Base-by-base conservation (phyloP, 2,113 vertebrate genomes). In the Coracopsis vasa region DNA sequence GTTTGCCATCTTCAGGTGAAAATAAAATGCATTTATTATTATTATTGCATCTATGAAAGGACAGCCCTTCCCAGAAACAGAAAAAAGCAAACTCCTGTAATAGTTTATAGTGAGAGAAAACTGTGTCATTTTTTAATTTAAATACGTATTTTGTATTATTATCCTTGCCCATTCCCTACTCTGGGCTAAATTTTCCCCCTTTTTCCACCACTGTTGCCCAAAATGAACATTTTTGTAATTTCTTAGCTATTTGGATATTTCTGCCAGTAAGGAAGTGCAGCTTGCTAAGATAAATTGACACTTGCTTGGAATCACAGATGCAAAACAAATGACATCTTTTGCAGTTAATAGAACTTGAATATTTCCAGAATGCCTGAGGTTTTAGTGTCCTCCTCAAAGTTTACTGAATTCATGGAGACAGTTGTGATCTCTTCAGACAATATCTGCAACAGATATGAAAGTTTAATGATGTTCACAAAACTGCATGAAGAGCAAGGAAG, bases 181-280 rank as follows among this genome's bases (percentile, higher is more conserved):
- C 20, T 85, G 7, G 12, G 20, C 6, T 61, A 74, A 45, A 53
- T 86, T 60, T 73, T 3, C 8, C 4, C 7, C 10, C 10, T 53
- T 6, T 4, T 45, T 44, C 20, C 39, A 47, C 16, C 13, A 25
- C 9, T 35, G 3, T 16, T 3, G 1, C 2, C 0, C 31, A 33
- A 20, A 54, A 54, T 54, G 53, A 33, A 12, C 7, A 13, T 29
- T 65, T 82, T 65, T 82, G 39, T 42, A 74, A 33, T 79, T 56
- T 15, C 27, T 35, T 56, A 71, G n/a, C 50, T 86, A 48, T 74
- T 65, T 42, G 35, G 41, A 37, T 69, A 56, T 80, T 79, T 88
- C 56, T 82, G 16, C 21, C 7, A 86, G 54, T 66, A 91, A 74
- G 51, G 64, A 88, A 72, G 7, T 6, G 31, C 13, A 62, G n/a